phyloP scores from a whole-genome alignment of 2,113 vertebrate species.

The Camelus bactrianus region DNA sequence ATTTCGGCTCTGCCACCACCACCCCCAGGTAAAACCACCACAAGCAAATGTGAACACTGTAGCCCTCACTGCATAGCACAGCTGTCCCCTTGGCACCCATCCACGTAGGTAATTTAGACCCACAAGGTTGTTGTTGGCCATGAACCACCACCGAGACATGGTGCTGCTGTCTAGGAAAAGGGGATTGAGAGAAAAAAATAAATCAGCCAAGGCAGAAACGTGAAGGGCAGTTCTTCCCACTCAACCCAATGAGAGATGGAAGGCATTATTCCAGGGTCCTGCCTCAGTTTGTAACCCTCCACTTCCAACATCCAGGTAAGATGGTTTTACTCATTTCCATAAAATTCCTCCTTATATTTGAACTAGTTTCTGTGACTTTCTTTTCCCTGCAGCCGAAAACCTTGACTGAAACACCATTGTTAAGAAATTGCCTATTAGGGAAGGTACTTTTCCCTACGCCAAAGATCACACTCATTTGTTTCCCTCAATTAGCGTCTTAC shows the following conservation, averaged over 20 bases:
- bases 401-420: background rate
- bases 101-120: background rate
- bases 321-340: background rate
- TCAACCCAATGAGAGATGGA: background rate
- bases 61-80: background rate
- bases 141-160: background rate
- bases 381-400: background rate
- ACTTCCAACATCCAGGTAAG: background rate
- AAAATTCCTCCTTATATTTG: slow-evolving; percentile 46
- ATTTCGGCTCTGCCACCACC: background rate
- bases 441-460: background rate
- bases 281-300: background rate
- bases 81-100: background rate
- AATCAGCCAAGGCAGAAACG: background rate
- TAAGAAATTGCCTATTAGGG: slow-evolving; percentile 11
- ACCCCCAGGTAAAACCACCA: background rate
- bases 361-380: background rate
- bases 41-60: background rate
- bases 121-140: background rate
- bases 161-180: background rate
- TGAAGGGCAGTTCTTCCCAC: background rate
- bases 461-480: background rate
- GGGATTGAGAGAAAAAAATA: background rate
- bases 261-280: background rate
- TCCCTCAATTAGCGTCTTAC: slow-evolving; percentile 17